phyloP scores from a whole-genome alignment of 2,113 vertebrate genomes.

The Dolichotis patagonum region DNA sequence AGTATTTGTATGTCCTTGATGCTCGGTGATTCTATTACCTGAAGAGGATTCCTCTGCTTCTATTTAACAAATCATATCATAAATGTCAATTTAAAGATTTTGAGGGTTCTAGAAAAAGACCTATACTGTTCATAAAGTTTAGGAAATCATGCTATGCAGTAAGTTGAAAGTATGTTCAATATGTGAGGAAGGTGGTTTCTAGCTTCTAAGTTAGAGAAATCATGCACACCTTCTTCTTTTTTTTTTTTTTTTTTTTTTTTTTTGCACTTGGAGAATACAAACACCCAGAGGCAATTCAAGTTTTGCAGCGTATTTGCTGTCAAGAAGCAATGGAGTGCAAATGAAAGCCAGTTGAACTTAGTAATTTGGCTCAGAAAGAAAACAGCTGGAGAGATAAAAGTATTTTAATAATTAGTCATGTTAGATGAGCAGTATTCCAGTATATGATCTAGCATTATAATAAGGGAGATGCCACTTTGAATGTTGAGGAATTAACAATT shows the following conservation, averaged over 20 bases:
- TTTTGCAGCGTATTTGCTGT: conserved; percentile 80
- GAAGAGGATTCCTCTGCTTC: neutral
- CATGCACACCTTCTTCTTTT: conserved; percentile 68
- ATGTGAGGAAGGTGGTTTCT: neutral
- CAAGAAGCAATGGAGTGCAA: conserved; percentile 85
- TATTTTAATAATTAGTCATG: conserved; percentile 83
- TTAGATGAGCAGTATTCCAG: conserved; percentile 74
- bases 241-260: conserved; percentile 80
- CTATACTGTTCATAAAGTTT: neutral
- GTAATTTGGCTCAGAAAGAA: conserved; percentile 82
- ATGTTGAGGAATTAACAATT: conserved; percentile 71
- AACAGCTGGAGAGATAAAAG: conserved; percentile 82
- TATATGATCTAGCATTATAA: conserved; percentile 77
- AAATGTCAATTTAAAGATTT: conserved; percentile 21
- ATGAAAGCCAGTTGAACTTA: conserved; percentile 81
- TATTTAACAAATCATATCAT: conserved; percentile 46
- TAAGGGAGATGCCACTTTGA: conserved; percentile 66
- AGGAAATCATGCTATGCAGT: neutral
- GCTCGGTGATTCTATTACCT: neutral
- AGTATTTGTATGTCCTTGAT: neutral
- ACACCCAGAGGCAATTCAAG: conserved; percentile 76
- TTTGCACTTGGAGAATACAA: conserved; percentile 78
- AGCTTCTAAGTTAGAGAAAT: conserved; percentile 72
- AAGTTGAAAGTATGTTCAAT: neutral
- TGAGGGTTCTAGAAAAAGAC: neutral